These are phyloP conservation scores for Scrobipalpa costella DNA, from an alignment of 2,888 invertebrate species.

Conservation along the genomic window DNA sequence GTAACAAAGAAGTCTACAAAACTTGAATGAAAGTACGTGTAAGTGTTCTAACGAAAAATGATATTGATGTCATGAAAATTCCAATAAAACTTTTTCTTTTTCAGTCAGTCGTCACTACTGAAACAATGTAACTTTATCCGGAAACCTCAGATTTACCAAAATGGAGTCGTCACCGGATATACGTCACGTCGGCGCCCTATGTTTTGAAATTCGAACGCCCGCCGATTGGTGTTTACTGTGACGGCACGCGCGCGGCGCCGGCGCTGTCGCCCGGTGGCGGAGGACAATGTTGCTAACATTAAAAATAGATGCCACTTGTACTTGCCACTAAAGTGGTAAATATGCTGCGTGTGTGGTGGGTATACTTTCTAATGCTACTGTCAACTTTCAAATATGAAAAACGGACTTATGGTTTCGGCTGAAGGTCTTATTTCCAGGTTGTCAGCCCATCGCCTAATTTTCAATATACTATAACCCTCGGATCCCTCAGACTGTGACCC, in stretches of 20 bases:
- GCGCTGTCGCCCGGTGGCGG: slow-evolving; percentile 58
- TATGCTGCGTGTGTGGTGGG: background rate
- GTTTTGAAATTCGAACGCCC: slow-evolving; percentile 77
- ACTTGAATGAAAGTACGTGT: background rate
- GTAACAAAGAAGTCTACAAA: too few species aligned
- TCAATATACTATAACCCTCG: too few species aligned
- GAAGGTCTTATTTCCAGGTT: too few species aligned
- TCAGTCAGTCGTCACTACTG: background rate
- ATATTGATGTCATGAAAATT: background rate
- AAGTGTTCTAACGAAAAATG: background rate
- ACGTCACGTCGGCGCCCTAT: slow-evolving; percentile 71
- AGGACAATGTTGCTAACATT: slow-evolving; percentile 74
- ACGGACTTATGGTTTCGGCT: too few species aligned
- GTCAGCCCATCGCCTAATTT: too few species aligned
- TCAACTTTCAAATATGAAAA: too few species aligned
- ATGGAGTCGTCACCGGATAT: slow-evolving; percentile 73
- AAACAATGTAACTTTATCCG: slow-evolving; percentile 34
- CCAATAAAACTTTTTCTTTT: background rate
- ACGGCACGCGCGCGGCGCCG: slow-evolving; percentile 72
- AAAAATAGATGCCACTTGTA: slow-evolving; percentile 59
- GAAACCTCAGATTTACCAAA: slow-evolving; percentile 45
- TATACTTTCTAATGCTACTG: background rate
- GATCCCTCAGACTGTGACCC: background rate
- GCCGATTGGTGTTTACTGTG: slow-evolving; percentile 69
- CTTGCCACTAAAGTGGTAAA: background rate